Conservation (phyloP, 2,113 vertebrate genomes). For the Phasianus colchicus region DNA sequence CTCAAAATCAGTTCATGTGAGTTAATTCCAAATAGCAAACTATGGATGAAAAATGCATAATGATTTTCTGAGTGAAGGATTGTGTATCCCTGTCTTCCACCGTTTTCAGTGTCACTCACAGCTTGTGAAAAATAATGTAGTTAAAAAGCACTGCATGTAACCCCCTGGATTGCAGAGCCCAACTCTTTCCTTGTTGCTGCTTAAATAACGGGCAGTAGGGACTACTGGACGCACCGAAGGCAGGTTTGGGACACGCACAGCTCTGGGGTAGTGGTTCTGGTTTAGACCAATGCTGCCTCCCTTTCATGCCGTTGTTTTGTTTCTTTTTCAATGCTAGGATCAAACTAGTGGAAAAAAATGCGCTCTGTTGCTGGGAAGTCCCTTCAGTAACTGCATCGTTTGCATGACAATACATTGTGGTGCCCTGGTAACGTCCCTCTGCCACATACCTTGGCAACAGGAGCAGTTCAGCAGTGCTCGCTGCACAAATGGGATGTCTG, state of each 20-base stretch:
- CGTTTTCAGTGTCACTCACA: neutral
- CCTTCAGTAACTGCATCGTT: constrained; percentile 32
- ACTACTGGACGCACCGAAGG: neutral
- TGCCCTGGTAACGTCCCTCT: neutral
- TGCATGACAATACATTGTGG: neutral
- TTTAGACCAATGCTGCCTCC: neutral
- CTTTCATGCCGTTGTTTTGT: neutral
- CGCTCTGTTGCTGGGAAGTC: constrained; percentile 37
- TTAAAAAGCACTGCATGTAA: constrained; percentile 29
- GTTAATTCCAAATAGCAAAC: neutral
- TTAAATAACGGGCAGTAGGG: neutral
- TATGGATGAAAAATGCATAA: neutral
- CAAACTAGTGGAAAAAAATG: constrained; percentile 27
- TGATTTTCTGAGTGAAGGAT: accelerated
- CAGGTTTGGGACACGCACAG: neutral
- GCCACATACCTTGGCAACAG: constrained; percentile 24
- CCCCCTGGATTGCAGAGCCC: neutral
- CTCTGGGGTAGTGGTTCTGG: neutral
- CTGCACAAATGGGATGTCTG: neutral
- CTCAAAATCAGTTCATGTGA: neutral
- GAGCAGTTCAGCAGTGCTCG: neutral
- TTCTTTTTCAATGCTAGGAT: constrained; percentile 54
- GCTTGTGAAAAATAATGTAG: neutral
- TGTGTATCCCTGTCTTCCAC: neutral
- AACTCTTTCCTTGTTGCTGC: neutral